A percentile compares a stretch with the other conserved stretches of the same genome.
phyloP scores from a whole-genome alignment of 2,888 invertebrate species.

The Chrysopilus asiliformis region DNA sequence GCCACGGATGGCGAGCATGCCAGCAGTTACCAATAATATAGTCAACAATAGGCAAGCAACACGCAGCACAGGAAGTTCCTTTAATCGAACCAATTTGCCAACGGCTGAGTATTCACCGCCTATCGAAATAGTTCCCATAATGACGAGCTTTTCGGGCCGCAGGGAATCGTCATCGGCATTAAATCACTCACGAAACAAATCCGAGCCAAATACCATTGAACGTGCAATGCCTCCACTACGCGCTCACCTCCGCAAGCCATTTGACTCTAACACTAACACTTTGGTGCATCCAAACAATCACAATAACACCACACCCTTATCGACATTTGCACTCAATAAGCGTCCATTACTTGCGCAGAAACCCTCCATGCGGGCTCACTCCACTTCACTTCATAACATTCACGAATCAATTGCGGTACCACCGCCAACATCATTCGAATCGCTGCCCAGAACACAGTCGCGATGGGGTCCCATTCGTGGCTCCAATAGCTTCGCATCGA shows the following conservation, averaged over 20 bases:
- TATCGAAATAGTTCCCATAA: too few relatives aligned
- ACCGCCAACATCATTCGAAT: too few relatives aligned
- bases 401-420: too few relatives aligned
- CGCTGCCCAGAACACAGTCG: too few relatives aligned
- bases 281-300: too few relatives aligned
- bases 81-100: not conserved
- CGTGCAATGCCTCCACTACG: constrained; percentile 3
- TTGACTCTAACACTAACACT: too few relatives aligned
- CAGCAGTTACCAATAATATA: too few relatives aligned
- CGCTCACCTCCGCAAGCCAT: constrained; percentile 5
- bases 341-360: constrained; percentile 24
- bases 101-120: too few relatives aligned
- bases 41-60: too few relatives aligned
- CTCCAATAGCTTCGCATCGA: constrained; percentile 36
- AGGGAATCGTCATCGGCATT: constrained; percentile 5
- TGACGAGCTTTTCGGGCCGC: too few relatives aligned
- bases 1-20: too few relatives aligned
- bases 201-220: constrained; percentile 9
- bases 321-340: constrained; percentile 33
- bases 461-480: constrained; percentile 41
- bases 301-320: constrained; percentile 14
- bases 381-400: constrained; percentile 29
- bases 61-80: too few relatives aligned
- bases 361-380: constrained; percentile 21
- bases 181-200: constrained; percentile 12